Base-by-base conservation (phyloP, 2,888 invertebrate species). In the Platycheirus albimanus region DNA sequence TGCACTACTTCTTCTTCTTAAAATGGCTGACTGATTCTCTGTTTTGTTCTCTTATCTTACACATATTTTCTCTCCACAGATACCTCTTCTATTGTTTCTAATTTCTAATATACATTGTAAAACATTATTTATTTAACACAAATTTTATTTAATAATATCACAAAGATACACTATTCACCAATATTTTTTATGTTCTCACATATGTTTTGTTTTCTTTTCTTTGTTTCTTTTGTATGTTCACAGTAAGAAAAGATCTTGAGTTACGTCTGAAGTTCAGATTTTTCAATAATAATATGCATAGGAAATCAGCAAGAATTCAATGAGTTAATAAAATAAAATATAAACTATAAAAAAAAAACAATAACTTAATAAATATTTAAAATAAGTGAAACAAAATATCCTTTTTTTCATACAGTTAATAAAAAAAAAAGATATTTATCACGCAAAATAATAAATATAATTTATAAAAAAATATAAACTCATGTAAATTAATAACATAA, bases 181-280 rank as follows among this genome's bases (percentile, higher is more conserved):
- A 58, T 33, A 33, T 24, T 61, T 13, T 58, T 41, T 58, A 41
- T 58, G 56, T 58, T 58, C 56, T 58, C 56, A 58, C 41, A 66
- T 61, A 30, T 86, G 66, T 87, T 86, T 85, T 83, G 66, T 86
- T 85, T 86, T 80, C 86, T 86, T 86, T 87, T 87, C 86, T 86
- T 86, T 86, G 85, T 87, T 88, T 86, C 61, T 72, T 80, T 56
- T 71, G 38, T 83, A 69, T 80, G 69, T 75, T 92, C 94, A 67
- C 95, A 96, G 96, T 97, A 95, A 96, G 96, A 95, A 97, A 97
- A 96, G 96, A 97, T 93, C 95, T 96, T 94, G 96, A 96, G 93
- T 95, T 96, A 94, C 96, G 96, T 94, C 95, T 96, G 93, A 95
- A 95, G 94, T 97, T 96, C 95, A 94, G 96, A 94, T 96, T 96